Evolutionary conservation across 2,113 vertebrate genomes (phyloP).

Genomic region (Ochotona curzoniae): DNA sequence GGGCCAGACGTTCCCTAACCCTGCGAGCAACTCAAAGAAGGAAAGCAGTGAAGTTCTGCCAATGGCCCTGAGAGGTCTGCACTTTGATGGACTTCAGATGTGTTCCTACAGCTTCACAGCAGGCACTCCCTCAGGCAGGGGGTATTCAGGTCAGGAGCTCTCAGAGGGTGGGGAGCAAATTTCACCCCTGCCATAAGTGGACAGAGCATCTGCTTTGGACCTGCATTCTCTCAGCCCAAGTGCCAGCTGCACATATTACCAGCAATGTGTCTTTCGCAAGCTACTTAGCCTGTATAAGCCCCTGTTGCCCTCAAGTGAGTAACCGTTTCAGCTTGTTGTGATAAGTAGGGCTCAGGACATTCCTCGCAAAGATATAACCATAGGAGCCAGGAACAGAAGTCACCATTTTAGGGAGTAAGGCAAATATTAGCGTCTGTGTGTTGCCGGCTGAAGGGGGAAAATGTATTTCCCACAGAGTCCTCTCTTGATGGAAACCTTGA

Average conservation of each 20-base stretch:
- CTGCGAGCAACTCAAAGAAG: too few species aligned
- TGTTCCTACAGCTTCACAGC: neutral
- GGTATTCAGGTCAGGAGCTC: too few species aligned
- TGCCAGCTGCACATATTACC: too few species aligned
- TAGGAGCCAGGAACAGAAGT: too few species aligned
- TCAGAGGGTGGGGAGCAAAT: too few species aligned
- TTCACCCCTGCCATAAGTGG: neutral
- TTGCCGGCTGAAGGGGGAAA: too few species aligned
- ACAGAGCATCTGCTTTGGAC: neutral
- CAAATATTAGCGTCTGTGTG: too few species aligned
- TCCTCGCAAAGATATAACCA: neutral
- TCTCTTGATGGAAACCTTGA: neutral
- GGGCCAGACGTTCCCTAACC: too few species aligned
- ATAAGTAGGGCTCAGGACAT: neutral
- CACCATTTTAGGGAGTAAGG: too few species aligned
- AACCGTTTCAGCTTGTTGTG: too few species aligned
- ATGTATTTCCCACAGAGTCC: neutral
- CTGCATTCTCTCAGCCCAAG: neutral
- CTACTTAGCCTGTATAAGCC: neutral
- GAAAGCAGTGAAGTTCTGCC: neutral
- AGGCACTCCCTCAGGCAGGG: too few species aligned
- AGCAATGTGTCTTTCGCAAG: neutral
- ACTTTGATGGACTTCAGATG: neutral
- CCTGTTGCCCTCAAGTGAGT: neutral
- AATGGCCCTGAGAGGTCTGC: neutral